phyloP scores from a whole-genome alignment of 2,113 vertebrate species.

The Boleophthalmus pectinirostris region DNA sequence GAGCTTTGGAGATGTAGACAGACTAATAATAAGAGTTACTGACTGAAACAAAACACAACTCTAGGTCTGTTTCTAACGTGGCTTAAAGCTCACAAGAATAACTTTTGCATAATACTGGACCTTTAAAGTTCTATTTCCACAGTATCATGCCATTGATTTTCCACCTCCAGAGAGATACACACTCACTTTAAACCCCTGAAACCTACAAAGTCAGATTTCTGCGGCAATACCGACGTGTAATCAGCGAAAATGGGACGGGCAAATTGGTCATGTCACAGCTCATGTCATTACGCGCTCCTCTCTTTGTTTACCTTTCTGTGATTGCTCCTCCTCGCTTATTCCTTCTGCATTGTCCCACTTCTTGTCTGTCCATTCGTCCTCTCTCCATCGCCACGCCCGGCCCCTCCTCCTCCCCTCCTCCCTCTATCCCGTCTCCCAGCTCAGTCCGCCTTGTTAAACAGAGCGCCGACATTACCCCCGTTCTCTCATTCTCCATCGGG shows the following conservation, averaged over 20 bases:
- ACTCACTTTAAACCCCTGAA: background rate
- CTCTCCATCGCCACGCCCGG: conserved; percentile 36
- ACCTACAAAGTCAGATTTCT: background rate
- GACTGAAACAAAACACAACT: no score
- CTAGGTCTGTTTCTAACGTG: no score
- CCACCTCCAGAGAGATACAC: no score
- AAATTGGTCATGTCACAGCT: background rate
- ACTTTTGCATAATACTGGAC: no score
- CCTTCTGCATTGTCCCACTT: background rate
- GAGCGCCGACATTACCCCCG: conserved; percentile 71
- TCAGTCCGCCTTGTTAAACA: conserved; percentile 73
- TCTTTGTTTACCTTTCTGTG: background rate
- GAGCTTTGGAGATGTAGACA: no score
- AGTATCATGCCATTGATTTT: no score
- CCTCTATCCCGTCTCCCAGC: conserved; percentile 30
- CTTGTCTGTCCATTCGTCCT: conserved; percentile 48
- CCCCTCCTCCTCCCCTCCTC: background rate
- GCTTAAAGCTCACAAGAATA: no score
- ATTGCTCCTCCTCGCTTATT: conserved; percentile 4
- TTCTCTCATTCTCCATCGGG: conserved; percentile 63
- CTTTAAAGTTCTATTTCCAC: no score
- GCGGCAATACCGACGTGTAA: no score
- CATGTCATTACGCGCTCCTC: background rate
- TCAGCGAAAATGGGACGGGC: background rate
- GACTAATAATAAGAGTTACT: no score